A percentile compares a stretch with the other conserved stretches of the same genome.
Evolutionary conservation across 1,140 invertebrate genomes (phyloP).

Genomic region (Eufriesea mexicana): DNA sequence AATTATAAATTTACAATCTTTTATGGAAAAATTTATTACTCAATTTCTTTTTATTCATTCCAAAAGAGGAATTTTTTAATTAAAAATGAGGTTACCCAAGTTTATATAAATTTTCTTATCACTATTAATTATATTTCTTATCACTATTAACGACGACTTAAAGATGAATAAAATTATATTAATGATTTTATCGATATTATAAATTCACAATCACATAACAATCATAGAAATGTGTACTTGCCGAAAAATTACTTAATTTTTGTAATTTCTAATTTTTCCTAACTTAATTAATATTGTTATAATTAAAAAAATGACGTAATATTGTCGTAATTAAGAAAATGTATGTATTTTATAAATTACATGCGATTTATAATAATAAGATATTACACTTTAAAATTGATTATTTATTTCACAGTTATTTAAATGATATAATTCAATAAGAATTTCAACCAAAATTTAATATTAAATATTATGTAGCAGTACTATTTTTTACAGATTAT

Average conservation of each 20-base stretch:
- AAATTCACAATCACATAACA: not conserved
- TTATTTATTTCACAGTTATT: not conserved
- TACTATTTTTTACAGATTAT: not conserved
- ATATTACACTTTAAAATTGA: not conserved
- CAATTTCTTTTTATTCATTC: not conserved
- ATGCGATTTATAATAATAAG: not conserved
- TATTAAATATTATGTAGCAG: not conserved
- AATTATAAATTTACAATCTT: not conserved
- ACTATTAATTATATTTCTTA: not conserved
- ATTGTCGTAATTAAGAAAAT: not conserved
- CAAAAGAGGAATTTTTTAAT: not conserved
- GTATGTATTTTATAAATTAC: not conserved
- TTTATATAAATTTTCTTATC: too few relatives aligned
- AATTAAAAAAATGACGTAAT: not conserved
- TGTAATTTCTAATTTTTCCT: not conserved
- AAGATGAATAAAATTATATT: too few relatives aligned
- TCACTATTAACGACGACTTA: too few relatives aligned
- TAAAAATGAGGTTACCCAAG: not conserved
- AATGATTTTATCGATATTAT: not conserved
- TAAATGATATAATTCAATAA: not conserved
- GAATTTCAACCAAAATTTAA: not conserved
- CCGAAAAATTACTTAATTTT: not conserved
- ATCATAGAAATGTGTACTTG: not conserved
- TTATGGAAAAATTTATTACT: not conserved
- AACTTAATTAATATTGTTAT: not conserved